Base-by-base conservation (phyloP, 2,888 invertebrate species). In the Desoria tigrina region DNA sequence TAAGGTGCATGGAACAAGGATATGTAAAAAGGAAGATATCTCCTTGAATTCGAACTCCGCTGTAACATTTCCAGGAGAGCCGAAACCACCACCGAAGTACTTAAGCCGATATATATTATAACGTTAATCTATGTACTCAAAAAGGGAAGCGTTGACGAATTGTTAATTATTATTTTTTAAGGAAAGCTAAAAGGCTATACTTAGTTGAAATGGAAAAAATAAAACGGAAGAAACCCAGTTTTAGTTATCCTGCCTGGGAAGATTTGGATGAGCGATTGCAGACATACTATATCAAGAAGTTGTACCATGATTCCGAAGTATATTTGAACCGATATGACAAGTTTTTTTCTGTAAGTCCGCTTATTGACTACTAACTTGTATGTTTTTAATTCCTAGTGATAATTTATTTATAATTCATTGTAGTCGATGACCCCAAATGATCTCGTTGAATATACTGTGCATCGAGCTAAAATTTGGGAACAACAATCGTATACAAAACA, bases 391-490 rank as follows among this genome's bases (percentile, higher is more conserved):
- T 45, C n/a, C 11, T 32, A 11, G 4, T 45, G 9, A 45, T n/a
- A 45, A 45, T n/a, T 45, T 42, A 6, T 51, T 56, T 42, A 28
- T 55, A 42, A 50, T 49, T n/a, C 14, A 4, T 58, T 55, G 6
- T 58, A 72, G 73, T 66, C 61, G 27, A 65, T 75, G 72, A 61
- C 69, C 1, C 72, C 73, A 4, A 64, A 61, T 23, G 75, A 75
- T 24, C 28, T 74, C 32, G 58, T 69, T 11, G 62, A 68, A 11
- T 75, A 74, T 45, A 51, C 66, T 4, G 27, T 72, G 16, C 18
- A 32, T n/a, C 27, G 50, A 26, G 32, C 51, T 9, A 21, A 42
- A 11, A 24, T 45, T 1, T 67, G 69, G 69, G 68, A 71, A n/a
- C 16, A 45, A 1, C 4, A 32, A 1, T 16, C 42, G 21, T 49